Base-by-base conservation (phyloP, 2,797 vertebrate genomes). In the Enteromius viviparus region DNA sequence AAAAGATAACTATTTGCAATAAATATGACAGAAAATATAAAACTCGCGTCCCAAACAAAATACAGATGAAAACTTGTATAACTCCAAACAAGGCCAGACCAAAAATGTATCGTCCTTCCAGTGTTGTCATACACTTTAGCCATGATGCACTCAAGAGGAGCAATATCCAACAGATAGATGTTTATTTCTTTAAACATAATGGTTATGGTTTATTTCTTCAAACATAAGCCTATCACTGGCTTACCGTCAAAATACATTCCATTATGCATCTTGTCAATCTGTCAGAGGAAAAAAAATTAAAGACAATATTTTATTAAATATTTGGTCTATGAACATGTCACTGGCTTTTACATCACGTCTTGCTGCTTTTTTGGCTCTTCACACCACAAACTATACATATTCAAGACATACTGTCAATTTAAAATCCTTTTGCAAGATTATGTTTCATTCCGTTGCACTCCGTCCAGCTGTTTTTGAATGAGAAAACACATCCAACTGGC, bases 401-500 rank as follows among this genome's bases (percentile, higher is more conserved):
- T 42, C 40, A 42, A 60, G 37, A 42, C 74, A 42, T 17, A 49
- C 23, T 51, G 76, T 78, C 76, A 49, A 21, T 51, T 78, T 49
- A 47, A 75, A 55, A 78, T 42, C 2, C 10, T 76, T 60, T 55
- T 76, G 60, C 2, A 9, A 40, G 11, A 51, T 78, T 65, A 19
- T 21, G 40, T 65, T 78, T 78, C 76, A 78, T 65, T 65, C 42
- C 26, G 40, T 78, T 66, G 42, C 74, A 60, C 74, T 60, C 53
- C n/a, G n/a, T 76, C 76, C 76, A 78, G 42, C 62, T 78, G 26
- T 65, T 78, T 78, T 65, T 78, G 60, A 49, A 49, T 78, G 62
- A 78, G 45, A 34, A 78, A 66, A 78, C 76, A 51, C 76, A 78
- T 78, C 45, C 42, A 49, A 45, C 76, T 66, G 62, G 15, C 76